These are phyloP conservation scores for Brienomyrus brachyistius DNA, from an alignment of 2,113 vertebrate genomes.

Conservation along the genomic window DNA sequence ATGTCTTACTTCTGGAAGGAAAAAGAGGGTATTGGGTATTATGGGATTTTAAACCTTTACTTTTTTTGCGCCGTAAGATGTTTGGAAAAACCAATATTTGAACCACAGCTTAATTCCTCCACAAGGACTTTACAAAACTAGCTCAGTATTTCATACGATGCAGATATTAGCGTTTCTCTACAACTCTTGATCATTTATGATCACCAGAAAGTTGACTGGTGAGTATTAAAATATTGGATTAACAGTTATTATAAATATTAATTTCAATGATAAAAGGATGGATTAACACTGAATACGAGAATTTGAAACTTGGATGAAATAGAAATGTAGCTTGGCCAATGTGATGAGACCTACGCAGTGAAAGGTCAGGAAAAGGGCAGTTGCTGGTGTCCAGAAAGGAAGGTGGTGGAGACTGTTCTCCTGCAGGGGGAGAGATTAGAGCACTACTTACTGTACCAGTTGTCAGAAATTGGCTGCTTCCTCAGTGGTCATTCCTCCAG, in stretches of 20 bases:
- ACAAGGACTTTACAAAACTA: not conserved
- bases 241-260: not conserved
- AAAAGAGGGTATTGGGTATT: not conserved
- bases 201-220: not conserved
- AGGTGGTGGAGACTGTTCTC: not conserved
- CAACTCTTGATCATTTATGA: not conserved
- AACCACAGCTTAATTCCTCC: not conserved
- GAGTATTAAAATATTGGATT: not conserved
- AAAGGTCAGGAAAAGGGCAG: slow-evolving; percentile 20
- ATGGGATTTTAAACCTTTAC: not conserved
- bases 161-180: not conserved
- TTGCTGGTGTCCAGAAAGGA: slow-evolving; percentile 6
- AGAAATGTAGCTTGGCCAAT: not conserved
- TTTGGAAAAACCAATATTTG: not conserved
- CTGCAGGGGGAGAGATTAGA: slow-evolving; percentile 2
- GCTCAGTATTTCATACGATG: not conserved
- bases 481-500: not conserved
- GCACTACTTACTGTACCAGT: not conserved
- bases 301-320: not conserved
- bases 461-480: not conserved
- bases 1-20: not conserved
- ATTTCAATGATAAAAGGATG: not conserved
- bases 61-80: not conserved
- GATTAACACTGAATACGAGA: not conserved
- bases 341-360: not conserved